phyloP scores from a whole-genome alignment of 2,888 invertebrate genomes.

The Caenorhabditis imperialis region DNA sequence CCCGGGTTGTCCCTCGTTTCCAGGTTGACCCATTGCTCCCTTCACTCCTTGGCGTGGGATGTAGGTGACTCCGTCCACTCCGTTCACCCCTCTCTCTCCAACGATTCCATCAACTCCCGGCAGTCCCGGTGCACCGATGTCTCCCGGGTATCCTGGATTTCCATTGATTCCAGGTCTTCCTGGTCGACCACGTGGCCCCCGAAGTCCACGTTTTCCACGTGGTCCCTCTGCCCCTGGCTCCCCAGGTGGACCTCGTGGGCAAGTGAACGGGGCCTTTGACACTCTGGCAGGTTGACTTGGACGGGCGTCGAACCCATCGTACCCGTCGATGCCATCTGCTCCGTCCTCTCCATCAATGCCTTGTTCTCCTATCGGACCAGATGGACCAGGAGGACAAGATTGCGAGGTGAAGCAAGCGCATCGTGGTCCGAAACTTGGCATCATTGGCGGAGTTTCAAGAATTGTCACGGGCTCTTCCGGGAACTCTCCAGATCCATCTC shows the following conservation, averaged over 20 bases:
- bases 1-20: constrained; percentile 58
- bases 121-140: constrained; percentile 44
- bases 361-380: constrained; percentile 54
- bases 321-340: constrained; percentile 54
- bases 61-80: constrained; percentile 56
- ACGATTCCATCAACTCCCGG: constrained; percentile 53
- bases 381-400: constrained; percentile 50
- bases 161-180: constrained; percentile 56
- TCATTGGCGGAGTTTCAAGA: constrained; percentile 18
- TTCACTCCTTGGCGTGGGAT: constrained; percentile 53
- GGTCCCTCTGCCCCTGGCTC: constrained; percentile 46
- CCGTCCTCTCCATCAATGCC: constrained; percentile 59
- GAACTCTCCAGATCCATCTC: constrained; percentile 40
- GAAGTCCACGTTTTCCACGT: constrained; percentile 53
- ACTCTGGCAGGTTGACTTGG: constrained; percentile 43
- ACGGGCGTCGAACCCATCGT: constrained; percentile 59
- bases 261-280: constrained; percentile 51
- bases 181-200: constrained; percentile 54
- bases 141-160: constrained; percentile 53
- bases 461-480: constrained; percentile 27
- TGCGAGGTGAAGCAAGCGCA: constrained; percentile 24
- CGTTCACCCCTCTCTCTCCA: constrained; percentile 55
- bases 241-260: constrained; percentile 58
- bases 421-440: constrained; percentile 19
- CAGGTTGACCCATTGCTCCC: constrained; percentile 56